Base-by-base conservation (phyloP, 1,140 invertebrate species). In the Scaptomyza pallida region DNA sequence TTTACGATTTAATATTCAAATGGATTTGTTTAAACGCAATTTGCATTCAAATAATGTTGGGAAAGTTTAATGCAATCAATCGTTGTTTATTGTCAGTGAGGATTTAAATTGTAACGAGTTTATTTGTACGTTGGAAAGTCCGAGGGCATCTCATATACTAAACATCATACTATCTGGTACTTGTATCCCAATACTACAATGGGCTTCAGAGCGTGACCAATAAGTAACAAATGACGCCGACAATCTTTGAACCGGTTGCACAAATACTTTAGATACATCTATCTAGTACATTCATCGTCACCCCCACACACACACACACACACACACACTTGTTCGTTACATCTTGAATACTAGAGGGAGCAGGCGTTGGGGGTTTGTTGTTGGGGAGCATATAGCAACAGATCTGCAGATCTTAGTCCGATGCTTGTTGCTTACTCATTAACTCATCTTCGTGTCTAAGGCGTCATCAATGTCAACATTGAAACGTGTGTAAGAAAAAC, bases 1-100 rank as follows among this genome's bases (percentile, higher is more conserved):
- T n/a, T 44, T 2, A 9, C 60, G 59, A 72, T 72, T 73, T 40
- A 40, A 75, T 54, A 81, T 72, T 72, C 60, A 67, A 70, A 45
- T 45, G 67, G 26, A 67, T 83, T 69, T 75, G 60, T 65, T 83
- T 61, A 73, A 52, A 45, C 12, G 13, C 21, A 65, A 75, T 82
- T 82, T 75, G 71, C 79, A 82, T 82, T 75, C 69, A 71, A 75
- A 79, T 72, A 75, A 79, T 72, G 60, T 73, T 82, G 79, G 75
- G 80, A 85, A 85, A 67, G 35, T 72, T 80, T n/a, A 37, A 40
- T 30, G 50, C 23, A 44, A 54, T 72, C 63, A 9, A 30, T n/a
- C 33, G 43, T 70, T 70, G 57, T 69, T n/a, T 50, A 40, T 57
- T 69, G 56, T 19, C 13, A 30, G 35, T 37, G 23, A 48, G 17